Evolutionary conservation across 2,888 invertebrate genomes (phyloP).

Genomic region (Aporophyla lueneburgensis): DNA sequence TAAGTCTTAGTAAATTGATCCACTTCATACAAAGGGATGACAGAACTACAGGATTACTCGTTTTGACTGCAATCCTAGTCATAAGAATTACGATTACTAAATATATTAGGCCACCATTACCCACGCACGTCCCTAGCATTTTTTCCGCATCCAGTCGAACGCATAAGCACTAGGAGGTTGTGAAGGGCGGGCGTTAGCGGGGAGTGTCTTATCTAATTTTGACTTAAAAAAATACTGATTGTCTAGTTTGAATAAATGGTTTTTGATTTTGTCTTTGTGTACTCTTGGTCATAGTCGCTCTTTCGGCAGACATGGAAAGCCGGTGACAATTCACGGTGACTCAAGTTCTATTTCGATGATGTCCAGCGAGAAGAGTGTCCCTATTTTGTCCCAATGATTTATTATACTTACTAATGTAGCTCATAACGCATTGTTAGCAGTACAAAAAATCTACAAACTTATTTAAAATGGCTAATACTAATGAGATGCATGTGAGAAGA

Average conservation of each 20-base stretch:
- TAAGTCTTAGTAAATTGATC: too few relatives aligned
- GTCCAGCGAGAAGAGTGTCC: neutral
- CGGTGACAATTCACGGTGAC: neutral
- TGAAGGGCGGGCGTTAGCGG: too few relatives aligned
- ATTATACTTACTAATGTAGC: neutral
- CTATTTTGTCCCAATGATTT: neutral
- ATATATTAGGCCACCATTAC: neutral
- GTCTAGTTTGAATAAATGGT: too few relatives aligned
- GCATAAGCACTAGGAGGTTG: too few relatives aligned
- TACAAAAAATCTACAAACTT: neutral
- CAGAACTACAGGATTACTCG: neutral
- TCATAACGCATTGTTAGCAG: neutral
- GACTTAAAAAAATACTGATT: too few relatives aligned
- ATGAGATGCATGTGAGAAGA: neutral
- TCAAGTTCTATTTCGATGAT: neutral
- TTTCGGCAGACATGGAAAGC: neutral
- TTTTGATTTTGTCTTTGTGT: too few relatives aligned
- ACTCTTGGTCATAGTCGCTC: neutral
- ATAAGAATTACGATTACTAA: neutral
- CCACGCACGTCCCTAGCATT: too few relatives aligned
- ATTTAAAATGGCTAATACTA: neutral
- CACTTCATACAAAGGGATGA: neutral
- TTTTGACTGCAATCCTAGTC: neutral
- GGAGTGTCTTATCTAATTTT: too few relatives aligned
- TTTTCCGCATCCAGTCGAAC: neutral